phyloP scores from a whole-genome alignment of 2,113 vertebrate species.

The Heteronetta atricapilla region DNA sequence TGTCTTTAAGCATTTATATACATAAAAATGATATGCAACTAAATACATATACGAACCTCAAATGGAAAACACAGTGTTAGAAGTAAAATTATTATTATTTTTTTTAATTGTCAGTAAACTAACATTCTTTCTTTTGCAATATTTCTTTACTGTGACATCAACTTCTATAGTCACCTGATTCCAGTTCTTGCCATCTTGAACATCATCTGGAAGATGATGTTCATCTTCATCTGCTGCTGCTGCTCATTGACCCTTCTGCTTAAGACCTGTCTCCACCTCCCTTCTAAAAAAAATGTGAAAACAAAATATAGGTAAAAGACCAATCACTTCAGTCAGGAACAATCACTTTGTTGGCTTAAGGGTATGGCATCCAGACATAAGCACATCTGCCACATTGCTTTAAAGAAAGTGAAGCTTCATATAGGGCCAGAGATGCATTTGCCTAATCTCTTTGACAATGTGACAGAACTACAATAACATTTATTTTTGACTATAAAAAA shows the following conservation, averaged over 20 bases:
- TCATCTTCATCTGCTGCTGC: not conserved
- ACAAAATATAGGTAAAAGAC: slow-evolving; percentile 27
- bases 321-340: slow-evolving; percentile 12
- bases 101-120: not conserved
- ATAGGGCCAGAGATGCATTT: slow-evolving; percentile 28
- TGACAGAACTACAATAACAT: not conserved
- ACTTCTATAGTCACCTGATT: not conserved
- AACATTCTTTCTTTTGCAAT: not conserved
- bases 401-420: slow-evolving; percentile 30
- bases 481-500: not conserved
- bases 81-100: too few species aligned
- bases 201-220: not conserved
- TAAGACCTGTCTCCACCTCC: not conserved
- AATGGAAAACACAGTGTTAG: not conserved
- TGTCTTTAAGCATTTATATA: not conserved
- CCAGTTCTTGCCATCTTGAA: not conserved
- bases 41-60: not conserved
- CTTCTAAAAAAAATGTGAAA: not conserved
- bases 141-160: not conserved
- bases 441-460: slow-evolving; percentile 46
- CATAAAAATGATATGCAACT: not conserved
- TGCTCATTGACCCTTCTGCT: not conserved
- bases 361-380: slow-evolving; percentile 25
- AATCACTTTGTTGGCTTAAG: slow-evolving; percentile 10
- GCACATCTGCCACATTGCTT: slow-evolving; percentile 30